phyloP scores from a whole-genome alignment of 2,888 invertebrate species.

The Dinocampus coccinellae region DNA sequence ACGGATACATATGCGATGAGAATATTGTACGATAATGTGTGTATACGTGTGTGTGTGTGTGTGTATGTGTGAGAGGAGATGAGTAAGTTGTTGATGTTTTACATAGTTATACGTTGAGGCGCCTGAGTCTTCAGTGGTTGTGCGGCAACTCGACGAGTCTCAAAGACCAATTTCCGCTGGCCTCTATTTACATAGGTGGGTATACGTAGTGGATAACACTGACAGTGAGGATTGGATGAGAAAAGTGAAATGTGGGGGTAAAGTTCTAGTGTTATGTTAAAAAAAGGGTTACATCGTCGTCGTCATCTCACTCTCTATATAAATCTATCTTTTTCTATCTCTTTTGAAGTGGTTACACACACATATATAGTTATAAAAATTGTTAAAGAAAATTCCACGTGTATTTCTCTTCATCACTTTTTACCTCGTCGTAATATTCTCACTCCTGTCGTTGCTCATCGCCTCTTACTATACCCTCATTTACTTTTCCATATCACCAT shows the following conservation, averaged over 20 bases:
- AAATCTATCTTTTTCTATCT: not conserved
- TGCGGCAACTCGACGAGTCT: conserved; percentile 48
- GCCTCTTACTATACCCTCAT: too few relatives aligned
- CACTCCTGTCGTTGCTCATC: too few relatives aligned
- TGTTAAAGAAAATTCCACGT: not conserved
- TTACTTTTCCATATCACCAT: conserved; percentile 1
- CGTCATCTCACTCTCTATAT: conserved; percentile 12
- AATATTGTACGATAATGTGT: too few relatives aligned
- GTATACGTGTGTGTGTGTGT: not conserved
- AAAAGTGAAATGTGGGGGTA: too few relatives aligned
- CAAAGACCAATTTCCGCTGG: conserved; percentile 67
- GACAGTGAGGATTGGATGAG: too few relatives aligned
- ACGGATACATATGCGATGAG: too few relatives aligned
- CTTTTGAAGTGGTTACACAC: not conserved
- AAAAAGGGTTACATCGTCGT: conserved; percentile 21
- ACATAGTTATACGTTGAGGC: conserved; percentile 44
- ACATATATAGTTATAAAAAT: not conserved
- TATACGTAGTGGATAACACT: conserved; percentile 62
- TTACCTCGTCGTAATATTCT: too few relatives aligned
- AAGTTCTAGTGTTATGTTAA: conserved; percentile 38
- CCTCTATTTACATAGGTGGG: conserved; percentile 66
- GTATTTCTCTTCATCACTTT: not conserved
- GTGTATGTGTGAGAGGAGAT: too few relatives aligned
- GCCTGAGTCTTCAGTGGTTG: conserved; percentile 41
- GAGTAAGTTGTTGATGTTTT: not conserved